Evolutionary conservation across 2,797 vertebrate species (phyloP).

Genomic region (Spinibarbus caldwelli): DNA sequence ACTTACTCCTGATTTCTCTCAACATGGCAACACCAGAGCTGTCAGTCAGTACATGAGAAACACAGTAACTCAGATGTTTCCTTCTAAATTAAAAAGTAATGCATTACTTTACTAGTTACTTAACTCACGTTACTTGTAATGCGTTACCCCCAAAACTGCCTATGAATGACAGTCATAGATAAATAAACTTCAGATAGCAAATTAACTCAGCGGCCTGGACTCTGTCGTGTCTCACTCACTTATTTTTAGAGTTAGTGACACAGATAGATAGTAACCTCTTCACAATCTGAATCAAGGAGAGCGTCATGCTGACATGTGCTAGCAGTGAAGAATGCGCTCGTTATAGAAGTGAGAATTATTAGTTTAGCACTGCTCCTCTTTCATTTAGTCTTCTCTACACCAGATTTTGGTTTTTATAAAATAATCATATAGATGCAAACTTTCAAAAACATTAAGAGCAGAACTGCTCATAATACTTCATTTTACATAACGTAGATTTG

Average conservation of each 20-base stretch:
- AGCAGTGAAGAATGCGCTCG: neutral
- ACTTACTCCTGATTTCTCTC: no score
- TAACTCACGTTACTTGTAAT: no score
- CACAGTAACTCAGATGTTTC: no score
- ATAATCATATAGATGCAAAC: neutral
- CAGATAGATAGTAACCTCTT: neutral
- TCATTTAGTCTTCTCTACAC: neutral
- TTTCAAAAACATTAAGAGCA: neutral
- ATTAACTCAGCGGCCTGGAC: slow-evolving; percentile 8
- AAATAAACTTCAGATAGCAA: neutral
- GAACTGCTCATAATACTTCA: neutral
- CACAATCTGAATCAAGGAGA: neutral
- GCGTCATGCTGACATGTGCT: neutral
- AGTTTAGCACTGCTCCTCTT: neutral
- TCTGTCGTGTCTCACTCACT: neutral
- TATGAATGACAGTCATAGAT: neutral
- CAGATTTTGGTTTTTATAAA: neutral
- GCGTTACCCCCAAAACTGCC: neutral
- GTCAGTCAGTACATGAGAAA: no score
- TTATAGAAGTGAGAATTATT: neutral
- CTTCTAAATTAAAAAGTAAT: no score
- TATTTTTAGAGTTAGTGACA: slow-evolving; percentile 21
- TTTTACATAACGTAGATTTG: neutral
- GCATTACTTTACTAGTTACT: no score
- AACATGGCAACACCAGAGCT: no score